A percentile compares a stretch with the other conserved stretches of the same genome.
Conservation (phyloP, 2,888 invertebrate genomes). For the Ichneumoninae sp. region DNA sequence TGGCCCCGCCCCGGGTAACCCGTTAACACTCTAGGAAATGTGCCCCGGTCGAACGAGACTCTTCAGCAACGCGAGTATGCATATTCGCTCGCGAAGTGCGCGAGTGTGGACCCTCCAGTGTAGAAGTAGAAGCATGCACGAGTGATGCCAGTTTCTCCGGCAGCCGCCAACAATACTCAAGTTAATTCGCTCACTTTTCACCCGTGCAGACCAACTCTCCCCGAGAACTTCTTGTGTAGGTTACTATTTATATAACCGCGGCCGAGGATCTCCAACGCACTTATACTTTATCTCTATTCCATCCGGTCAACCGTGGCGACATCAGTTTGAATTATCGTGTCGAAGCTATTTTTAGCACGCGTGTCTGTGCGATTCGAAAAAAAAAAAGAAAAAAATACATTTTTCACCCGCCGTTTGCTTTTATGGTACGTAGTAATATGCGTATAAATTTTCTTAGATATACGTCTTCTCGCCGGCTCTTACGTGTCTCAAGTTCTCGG, state of each 20-base stretch:
- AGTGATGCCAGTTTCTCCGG: slow-evolving; percentile 31
- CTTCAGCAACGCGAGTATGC: slow-evolving; percentile 26
- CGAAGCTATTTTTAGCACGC: not conserved
- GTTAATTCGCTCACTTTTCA: slow-evolving; percentile 59
- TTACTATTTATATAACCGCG: slow-evolving; percentile 1
- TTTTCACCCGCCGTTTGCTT: slow-evolving; percentile 12
- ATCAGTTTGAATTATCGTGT: slow-evolving; percentile 2
- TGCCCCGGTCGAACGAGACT: slow-evolving; percentile 24
- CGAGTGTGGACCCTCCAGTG: slow-evolving; percentile 7
- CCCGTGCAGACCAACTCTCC: slow-evolving; percentile 34
- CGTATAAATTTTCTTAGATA: not conserved
- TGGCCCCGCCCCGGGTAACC: slow-evolving; percentile 47
- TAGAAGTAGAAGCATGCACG: slow-evolving; percentile 5
- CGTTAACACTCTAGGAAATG: slow-evolving; percentile 54
- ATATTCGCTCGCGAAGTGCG: not conserved
- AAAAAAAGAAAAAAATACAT: not conserved
- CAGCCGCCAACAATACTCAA: slow-evolving; percentile 60
- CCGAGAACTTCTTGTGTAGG: slow-evolving; percentile 46
- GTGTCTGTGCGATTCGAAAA: not conserved
- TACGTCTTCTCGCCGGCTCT: not conserved
- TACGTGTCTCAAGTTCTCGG: slow-evolving; percentile 11
- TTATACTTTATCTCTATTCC: slow-evolving; percentile 12
- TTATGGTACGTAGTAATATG: not conserved
- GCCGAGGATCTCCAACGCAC: not conserved
- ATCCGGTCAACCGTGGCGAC: not conserved